Conservation (phyloP, 1,140 invertebrate genomes). For the Achatina immaculata region DNA sequence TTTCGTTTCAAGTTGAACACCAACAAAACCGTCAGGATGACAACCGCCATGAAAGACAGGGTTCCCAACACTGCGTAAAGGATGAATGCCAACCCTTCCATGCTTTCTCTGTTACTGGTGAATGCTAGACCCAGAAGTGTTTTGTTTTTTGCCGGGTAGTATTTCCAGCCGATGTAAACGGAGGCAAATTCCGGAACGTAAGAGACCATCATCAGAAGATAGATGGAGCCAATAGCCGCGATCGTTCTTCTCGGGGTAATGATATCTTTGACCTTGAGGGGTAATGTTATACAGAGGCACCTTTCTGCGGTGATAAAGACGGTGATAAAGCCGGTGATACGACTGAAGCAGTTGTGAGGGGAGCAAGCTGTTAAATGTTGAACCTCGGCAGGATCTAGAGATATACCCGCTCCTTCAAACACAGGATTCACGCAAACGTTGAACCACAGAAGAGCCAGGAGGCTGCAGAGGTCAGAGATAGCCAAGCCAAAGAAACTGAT, state of each 20-base stretch:
- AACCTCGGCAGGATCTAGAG: conserved; percentile 6
- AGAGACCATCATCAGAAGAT: conserved; percentile 12
- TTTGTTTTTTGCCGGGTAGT: conserved; percentile 17
- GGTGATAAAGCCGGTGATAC: conserved; percentile 13
- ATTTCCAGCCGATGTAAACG: conserved; percentile 20
- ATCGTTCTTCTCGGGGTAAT: conserved; percentile 13
- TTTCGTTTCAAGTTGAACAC: conserved; percentile 1
- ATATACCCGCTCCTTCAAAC: neutral
- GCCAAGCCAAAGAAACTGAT: conserved; percentile 21
- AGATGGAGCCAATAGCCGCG: neutral
- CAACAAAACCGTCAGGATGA: neutral
- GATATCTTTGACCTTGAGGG: conserved; percentile 4
- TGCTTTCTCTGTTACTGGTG: neutral
- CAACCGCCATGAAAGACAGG: conserved; percentile 1
- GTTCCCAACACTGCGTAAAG: neutral
- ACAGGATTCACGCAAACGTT: conserved; percentile 28
- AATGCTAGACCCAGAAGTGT: conserved; percentile 15
- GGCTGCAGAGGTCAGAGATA: conserved; percentile 9
- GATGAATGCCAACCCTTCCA: conserved; percentile 17
- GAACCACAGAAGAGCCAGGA: conserved; percentile 2
- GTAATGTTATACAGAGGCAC: conserved; percentile 12
- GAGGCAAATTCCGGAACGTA: conserved; percentile 14
- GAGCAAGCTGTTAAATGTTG: conserved; percentile 1
- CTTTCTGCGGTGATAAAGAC: conserved; percentile 13
- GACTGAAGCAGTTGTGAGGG: conserved; percentile 18